Evolutionary conservation across 2,113 vertebrate species (phyloP).

Genomic region (Sprattus sprattus): DNA sequence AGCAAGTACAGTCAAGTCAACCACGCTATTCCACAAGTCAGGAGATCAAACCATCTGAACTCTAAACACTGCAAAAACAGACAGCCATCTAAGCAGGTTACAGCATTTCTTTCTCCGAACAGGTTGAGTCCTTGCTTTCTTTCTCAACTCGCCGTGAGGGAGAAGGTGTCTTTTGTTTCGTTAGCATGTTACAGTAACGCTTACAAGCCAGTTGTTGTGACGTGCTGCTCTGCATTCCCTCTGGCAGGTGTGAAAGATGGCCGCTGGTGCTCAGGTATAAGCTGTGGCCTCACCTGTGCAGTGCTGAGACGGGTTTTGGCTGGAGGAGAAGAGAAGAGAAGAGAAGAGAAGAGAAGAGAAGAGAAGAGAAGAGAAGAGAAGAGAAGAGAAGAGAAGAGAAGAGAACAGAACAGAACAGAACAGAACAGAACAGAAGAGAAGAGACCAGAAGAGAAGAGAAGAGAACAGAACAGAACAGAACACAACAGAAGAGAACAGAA

Average conservation of each 20-base stretch:
- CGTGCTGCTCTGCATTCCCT: neutral
- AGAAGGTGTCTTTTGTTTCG: neutral
- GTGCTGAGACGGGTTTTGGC: neutral
- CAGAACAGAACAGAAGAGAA: neutral
- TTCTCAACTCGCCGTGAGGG: neutral
- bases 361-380: no score
- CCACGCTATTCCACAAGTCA: neutral
- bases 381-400: no score
- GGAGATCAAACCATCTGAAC: neutral
- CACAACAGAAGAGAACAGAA: neutral
- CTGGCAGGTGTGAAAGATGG: neutral
- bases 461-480: neutral
- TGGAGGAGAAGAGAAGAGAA: neutral
- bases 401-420: neutral
- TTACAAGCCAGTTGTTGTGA: no score
- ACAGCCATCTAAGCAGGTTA: neutral
- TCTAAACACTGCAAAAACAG: neutral
- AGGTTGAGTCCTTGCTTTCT: neutral
- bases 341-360: no score
- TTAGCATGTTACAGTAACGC: no score
- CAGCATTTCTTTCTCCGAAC: neutral
- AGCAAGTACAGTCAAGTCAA: slow-evolving; percentile 2
- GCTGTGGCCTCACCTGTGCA: neutral
- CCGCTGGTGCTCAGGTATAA: no score
- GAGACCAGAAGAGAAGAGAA: neutral